Evolutionary conservation across 2,113 vertebrate genomes (phyloP).

Genomic region (Rhabdornis inornatus): DNA sequence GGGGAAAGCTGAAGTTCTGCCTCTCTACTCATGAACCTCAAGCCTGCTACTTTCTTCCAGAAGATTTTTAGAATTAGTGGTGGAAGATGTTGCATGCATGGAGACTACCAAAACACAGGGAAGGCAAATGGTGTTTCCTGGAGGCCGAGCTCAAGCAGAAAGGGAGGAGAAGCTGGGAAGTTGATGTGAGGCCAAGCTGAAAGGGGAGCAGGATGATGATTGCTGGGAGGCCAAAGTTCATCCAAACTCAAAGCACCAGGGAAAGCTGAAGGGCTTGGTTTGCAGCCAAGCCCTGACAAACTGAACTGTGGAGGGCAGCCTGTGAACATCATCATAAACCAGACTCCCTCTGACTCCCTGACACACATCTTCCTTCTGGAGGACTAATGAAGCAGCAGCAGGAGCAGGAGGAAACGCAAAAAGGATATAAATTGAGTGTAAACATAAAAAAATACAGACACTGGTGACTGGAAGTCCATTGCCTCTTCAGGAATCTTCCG

Average conservation of each 20-base stretch:
- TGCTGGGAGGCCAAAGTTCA: conserved; percentile 8
- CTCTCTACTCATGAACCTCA: not conserved
- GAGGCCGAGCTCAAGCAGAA: not conserved
- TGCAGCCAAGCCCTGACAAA: conserved; percentile 40
- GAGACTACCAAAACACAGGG: not conserved
- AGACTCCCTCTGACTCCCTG: conserved; percentile 27
- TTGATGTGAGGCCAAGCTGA: conserved; percentile 14
- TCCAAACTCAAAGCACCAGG: conserved; percentile 38
- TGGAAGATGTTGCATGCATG: not conserved
- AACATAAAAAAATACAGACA: not conserved
- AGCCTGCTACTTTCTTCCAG: not conserved
- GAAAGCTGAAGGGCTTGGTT: conserved; percentile 23
- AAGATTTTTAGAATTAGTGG: not conserved
- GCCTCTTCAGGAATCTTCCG: conserved; percentile 1
- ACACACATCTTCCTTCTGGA: conserved; percentile 30
- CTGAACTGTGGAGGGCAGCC: not conserved
- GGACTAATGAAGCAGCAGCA: conserved; percentile 46
- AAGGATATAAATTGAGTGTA: conserved; percentile 38
- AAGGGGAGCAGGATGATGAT: conserved; percentile 33
- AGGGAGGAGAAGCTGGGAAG: not conserved
- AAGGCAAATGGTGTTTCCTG: conserved; percentile 29
- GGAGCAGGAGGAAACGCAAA: conserved; percentile 1
- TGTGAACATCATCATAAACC: conserved; percentile 42
- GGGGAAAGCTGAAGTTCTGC: not conserved
- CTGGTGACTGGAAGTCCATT: not conserved